These are phyloP conservation scores for Dolichomitus sp. DNA, from an alignment of 2,888 invertebrate species.

Conservation along the genomic window DNA sequence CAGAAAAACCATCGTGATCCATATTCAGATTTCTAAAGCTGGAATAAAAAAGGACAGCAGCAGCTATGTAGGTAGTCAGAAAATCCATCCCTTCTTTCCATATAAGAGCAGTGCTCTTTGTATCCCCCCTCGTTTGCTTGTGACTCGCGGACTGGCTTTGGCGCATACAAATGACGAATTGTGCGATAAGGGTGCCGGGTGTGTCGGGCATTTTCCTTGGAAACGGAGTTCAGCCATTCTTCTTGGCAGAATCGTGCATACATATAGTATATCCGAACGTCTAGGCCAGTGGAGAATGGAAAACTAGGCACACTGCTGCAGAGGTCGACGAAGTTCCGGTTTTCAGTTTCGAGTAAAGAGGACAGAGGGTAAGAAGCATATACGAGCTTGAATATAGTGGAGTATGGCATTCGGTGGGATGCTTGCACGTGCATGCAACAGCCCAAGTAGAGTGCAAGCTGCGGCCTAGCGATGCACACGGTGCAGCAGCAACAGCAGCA, in stretches of 20 bases:
- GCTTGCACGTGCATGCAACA: conserved; percentile 56
- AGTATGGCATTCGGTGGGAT: conserved; percentile 49
- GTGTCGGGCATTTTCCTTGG: conserved; percentile 42
- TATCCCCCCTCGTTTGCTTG: conserved; percentile 10
- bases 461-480: conserved; percentile 39
- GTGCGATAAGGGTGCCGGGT: conserved; percentile 15
- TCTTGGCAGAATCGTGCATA: conserved; percentile 13
- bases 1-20: conserved; percentile 16
- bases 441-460: conserved; percentile 34
- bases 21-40: conserved; percentile 41
- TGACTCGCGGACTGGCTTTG: conserved; percentile 5
- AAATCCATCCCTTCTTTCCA: conserved; percentile 13
- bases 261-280: not conserved
- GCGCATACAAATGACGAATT: conserved; percentile 59
- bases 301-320: not conserved
- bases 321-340: conserved; percentile 44
- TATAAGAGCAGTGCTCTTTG: not conserved
- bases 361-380: conserved; percentile 51
- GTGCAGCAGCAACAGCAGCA: conserved; percentile 20
- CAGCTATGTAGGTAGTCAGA: not conserved
- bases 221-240: conserved; percentile 55
- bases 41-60: conserved; percentile 16
- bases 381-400: conserved; percentile 58
- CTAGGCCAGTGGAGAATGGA: conserved; percentile 6
- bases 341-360: conserved; percentile 52